A percentile compares a stretch with the other conserved stretches of the same genome.
Evolutionary conservation across 2,113 vertebrate species (phyloP).

Genomic region (Trematocara variabile): DNA sequence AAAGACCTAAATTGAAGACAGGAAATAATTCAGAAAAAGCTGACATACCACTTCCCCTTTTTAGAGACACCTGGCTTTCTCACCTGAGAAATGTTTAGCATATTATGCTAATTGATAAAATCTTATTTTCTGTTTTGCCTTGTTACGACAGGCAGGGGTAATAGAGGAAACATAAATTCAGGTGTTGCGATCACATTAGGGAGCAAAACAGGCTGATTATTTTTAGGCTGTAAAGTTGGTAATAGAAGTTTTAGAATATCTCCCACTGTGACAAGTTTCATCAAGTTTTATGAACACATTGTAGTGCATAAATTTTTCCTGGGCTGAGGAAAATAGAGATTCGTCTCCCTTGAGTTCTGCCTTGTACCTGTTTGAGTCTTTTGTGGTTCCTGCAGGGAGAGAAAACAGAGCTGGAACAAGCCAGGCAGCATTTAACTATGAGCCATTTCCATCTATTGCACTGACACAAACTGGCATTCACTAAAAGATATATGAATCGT

Average conservation of each 20-base stretch:
- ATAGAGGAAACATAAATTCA: constrained; percentile 5
- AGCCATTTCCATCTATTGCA: constrained; percentile 38
- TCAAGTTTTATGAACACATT: constrained; percentile 1
- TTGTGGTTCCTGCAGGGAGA: constrained; percentile 28
- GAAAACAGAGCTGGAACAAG: constrained; percentile 38
- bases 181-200: neutral
- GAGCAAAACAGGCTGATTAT: neutral
- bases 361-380: constrained; percentile 29
- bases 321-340: constrained; percentile 6
- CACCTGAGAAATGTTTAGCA: neutral
- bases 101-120: constrained; percentile 28
- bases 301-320: neutral
- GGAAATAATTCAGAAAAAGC: neutral
- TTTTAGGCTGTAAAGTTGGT: neutral
- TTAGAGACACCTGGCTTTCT: neutral
- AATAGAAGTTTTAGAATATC: neutral
- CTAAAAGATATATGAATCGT: constrained; percentile 38
- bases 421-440: constrained; percentile 42
- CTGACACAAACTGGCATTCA: constrained; percentile 35
- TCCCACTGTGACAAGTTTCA: constrained; percentile 6
- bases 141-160: neutral
- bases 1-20: neutral
- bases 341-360: constrained; percentile 7
- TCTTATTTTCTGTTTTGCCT: neutral
- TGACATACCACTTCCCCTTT: neutral